Evolutionary conservation across 2,888 invertebrate genomes (phyloP), one percentile per base, ranked within the genome.

Genomic region (Tromatobia lineatoria): DNA sequence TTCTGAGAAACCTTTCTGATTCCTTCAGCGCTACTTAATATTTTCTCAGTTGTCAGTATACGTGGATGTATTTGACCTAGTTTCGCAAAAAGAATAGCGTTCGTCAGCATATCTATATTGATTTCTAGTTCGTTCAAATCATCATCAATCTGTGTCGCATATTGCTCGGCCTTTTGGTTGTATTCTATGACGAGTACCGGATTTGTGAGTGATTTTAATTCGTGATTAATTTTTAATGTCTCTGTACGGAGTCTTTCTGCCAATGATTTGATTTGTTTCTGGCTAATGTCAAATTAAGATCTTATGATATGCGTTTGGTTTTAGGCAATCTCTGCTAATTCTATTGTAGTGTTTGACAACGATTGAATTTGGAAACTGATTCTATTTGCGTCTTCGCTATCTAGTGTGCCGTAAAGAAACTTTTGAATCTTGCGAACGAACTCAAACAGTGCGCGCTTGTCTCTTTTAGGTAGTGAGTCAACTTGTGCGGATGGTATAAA

Each of bases 1-100:
- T 80, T 45, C 13, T 13, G 80, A 59, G 71, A 83, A 15, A 70
- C 75, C 1, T 45, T 45, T 11, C 0, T 3, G 0, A 69, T 50
- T 0, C 50, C 69, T 20, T 50, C 29, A 10, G 69, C 25, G 25
- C 67, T 25, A 25, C 15, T 11, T 7, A 47, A 0, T 25, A 67
- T 25, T 15, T 42, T 47, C 25, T 20, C 45, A 1, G 67, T 15
- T 8, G 67, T 23, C 0, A 67, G 15, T 47, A 67, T 15, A 15
- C 47, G 7, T 1, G 67, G 67, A 0, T 67, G 29, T 25, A 67
- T 50, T 47, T 67, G 67, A 7, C 67, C 50, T n/a, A 29, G 20
- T 67, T 67, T 52, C 4, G 29, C 69, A 6, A 38, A 38, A 8
- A 38, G 34, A 7, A 38, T 38, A 8, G 34, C 34, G 34, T 69